Evolutionary conservation across 64 coral and sea anemone species (phyloP).

Genomic region (Astreopora myriophthalma): DNA sequence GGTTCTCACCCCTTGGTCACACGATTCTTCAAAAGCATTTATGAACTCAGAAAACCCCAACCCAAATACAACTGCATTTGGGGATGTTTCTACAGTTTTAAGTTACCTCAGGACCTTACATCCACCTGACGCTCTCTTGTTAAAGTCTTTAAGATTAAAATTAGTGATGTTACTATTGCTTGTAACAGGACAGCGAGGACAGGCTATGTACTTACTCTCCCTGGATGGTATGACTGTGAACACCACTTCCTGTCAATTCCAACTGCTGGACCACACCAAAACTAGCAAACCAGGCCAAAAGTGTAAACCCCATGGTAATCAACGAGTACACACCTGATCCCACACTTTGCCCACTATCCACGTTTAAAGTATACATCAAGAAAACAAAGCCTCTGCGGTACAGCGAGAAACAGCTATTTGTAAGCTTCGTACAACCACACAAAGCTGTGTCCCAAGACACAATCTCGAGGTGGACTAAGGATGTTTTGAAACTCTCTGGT

Average conservation of each 20-base stretch:
- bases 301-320: neutral
- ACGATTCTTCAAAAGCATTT: no score
- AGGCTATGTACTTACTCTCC: neutral
- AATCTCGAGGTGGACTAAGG: neutral
- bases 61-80: no score
- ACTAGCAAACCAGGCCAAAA: conserved; percentile 36
- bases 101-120: no score
- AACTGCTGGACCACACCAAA: conserved; percentile 31
- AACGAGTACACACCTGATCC: neutral
- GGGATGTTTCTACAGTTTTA: no score
- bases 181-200: no score
- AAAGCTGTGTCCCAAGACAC: conserved; percentile 31
- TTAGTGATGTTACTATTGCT: no score
- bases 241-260: conserved; percentile 16
- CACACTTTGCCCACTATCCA: conserved; percentile 22
- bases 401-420: conserved; percentile 9
- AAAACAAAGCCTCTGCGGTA: neutral
- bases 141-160: no score
- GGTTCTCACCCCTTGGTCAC: no score
- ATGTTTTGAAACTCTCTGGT: conserved; percentile 2
- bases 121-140: no score
- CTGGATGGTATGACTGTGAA: conserved; percentile 8
- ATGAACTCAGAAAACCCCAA: no score
- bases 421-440: conserved; percentile 31
- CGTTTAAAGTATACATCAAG: neutral